Evolutionary conservation across 2,888 invertebrate species (phyloP), one percentile per base, ranked within the genome.

Genomic region (Chaetogeoica ovagalla): DNA sequence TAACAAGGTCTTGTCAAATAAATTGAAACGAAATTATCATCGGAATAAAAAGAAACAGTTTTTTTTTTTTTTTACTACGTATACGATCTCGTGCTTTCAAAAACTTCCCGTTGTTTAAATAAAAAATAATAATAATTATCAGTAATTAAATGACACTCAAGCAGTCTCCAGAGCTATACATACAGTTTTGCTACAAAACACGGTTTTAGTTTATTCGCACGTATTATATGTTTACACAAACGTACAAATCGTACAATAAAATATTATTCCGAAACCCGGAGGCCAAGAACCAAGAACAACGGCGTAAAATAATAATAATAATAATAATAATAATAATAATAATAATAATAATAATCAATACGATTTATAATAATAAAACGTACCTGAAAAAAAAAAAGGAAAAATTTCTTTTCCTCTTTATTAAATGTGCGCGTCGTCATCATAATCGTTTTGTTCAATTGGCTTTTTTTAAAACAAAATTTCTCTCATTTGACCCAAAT

Each of bases 261-360:
- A 60, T 59, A 13, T 13, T 60, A 23, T 21, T 23, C 11, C 1
- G 1, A 60, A 60, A 23, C 23, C 23, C 11, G 9, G 15, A 23
- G 4, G 13, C 21, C 60, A 60, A 60, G 8, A 23, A 23, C 23
- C 2, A 13, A 23, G 11, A 13, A 48, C n/a, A n/a, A n/a, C n/a
- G n/a, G n/a, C n/a, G n/a, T n/a, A n/a, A n/a, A n/a, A n/a, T n/a
- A n/a, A n/a, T n/a, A n/a, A n/a, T n/a, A n/a, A n/a, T n/a, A n/a
- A n/a, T n/a, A n/a, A n/a, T n/a, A n/a, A n/a, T n/a, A n/a, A n/a
- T n/a, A n/a, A n/a, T n/a, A n/a, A n/a, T n/a, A n/a, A n/a, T n/a
- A n/a, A n/a, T n/a, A n/a, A n/a, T n/a, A n/a, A n/a, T n/a, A 48
- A 59, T 13, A 60, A 60, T 60, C 11, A 60, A 60, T 60, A 59